Base-by-base conservation (phyloP, 2,888 invertebrate species). In the Drosophila monieri region DNA sequence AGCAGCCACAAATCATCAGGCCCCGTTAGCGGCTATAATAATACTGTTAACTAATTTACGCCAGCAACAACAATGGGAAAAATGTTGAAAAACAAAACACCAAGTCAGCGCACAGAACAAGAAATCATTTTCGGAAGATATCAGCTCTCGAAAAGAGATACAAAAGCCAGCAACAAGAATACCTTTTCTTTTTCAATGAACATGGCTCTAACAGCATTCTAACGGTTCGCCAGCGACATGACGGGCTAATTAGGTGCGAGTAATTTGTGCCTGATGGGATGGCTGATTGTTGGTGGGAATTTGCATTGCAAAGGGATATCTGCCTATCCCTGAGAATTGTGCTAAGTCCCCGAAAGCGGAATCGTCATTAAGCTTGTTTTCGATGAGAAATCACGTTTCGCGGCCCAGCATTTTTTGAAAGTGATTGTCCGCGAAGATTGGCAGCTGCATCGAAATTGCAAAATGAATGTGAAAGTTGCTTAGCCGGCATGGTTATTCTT, bases 1-100 rank as follows among this genome's bases (percentile, higher is more conserved):
- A 69, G 69, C 69, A 69, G 71, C 64, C 56, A 85, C 83, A 85
- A 81, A 83, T 81, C 86, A 84, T 71, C 72, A 68, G 71, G 53
- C 48, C 76, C 84, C 85, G 87, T 84, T 84, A 84, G 81, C 73
- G 61, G 81, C 70, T 65, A 74, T 61, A 76, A 76, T 73, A 85
- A 78, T 81, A 84, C 84, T 74, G 84, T 84, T 84, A 84, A 85
- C 87, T 87, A 87, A 85, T 84, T 87, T 84, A 76, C 78, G 73
- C 69, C 60, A 62, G 43, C 52, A 55, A 56, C 35, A 51, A 64
- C 10, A 47, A 48, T n/a, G 66, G 53, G 48, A 79, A 64, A 47
- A 46, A 56, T 27, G 27, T 51, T 67, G 46, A 37, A 69, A 73
- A 53, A 78, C 48, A 74, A 86, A 80, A 67, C 60, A 70, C 66